Base-by-base conservation (phyloP, 2,113 vertebrate species). In the Crypturellus undulatus region DNA sequence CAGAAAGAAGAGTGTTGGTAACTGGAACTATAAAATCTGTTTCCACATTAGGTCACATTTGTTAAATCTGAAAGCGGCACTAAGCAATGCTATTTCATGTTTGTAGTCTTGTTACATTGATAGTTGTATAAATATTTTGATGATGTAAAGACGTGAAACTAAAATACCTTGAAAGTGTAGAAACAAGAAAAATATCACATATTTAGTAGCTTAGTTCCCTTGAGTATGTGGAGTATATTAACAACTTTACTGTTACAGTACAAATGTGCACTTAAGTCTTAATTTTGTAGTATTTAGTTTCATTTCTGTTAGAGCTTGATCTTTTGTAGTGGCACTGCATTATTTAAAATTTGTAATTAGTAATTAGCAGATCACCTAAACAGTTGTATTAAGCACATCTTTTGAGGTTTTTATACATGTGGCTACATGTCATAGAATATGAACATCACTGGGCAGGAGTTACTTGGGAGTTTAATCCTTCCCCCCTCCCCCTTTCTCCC, bases 211-310 rank as follows among this genome's bases (percentile, higher is more conserved):
- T 79, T 60, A 52, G 45, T 90, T 86, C n/a, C 38, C 6, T 69
- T 34, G 62, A 88, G 36, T 18, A 26, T 26, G 16, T 68, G 19
- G 25, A 67, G n/a, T 78, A 18, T n/a, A 0, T 14, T 69, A 28
- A 79, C 40, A 71, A 17, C 28, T 42, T 16, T 38, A 45, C 38
- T 1, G 0, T 14, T 73, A 32, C 58, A 54, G n/a, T 19, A 47
- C 25, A 40, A 71, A 51, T 0, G 0, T 6, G 19, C 38, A 14
- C 30, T 19, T 10, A 21, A 76, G 28, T 82, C 1, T 0, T 76
- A 7, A 7, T 73, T 79, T 77, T 64, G 18, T 45, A 34, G 3
- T 49, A 76, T 20, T 73, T 45, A 13, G 30, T 17, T 79, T 12
- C 21, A 30, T 62, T 45, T 87, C 6, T 32, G 45, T 68, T 91